A percentile compares a stretch with the other conserved stretches of the same genome.
Evolutionary conservation across 2,888 invertebrate genomes (phyloP).

Genomic region (Diarsia dahlii): DNA sequence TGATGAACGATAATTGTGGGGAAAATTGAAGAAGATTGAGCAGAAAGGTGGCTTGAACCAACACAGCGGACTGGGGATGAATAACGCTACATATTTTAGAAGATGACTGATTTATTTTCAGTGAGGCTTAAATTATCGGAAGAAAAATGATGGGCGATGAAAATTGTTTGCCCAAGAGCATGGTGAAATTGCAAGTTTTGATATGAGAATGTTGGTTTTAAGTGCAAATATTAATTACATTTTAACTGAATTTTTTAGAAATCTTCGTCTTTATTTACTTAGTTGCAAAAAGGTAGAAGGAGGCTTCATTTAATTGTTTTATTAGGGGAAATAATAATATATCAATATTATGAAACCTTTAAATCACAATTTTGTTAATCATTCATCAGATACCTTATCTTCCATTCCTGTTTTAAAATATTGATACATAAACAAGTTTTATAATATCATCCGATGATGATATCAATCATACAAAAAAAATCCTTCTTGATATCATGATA

Average conservation of each 20-base stretch:
- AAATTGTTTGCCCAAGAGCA: not conserved
- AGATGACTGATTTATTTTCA: constrained; percentile 36
- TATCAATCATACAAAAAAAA: no score
- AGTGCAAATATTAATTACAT: no score
- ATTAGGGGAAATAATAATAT: no score
- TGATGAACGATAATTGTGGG: constrained; percentile 49
- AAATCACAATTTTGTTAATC: no score
- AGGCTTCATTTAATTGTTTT: not conserved
- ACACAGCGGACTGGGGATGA: constrained; percentile 21
- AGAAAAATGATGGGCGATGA: constrained; percentile 1
- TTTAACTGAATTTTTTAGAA: no score
- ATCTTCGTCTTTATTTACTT: not conserved
- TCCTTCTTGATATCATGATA: no score
- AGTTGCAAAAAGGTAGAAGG: no score
- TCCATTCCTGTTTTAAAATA: not conserved
- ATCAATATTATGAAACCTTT: no score
- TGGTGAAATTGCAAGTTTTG: not conserved
- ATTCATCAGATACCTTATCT: not conserved
- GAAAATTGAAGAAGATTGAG: constrained; percentile 55
- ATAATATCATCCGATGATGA: no score
- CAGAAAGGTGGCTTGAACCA: constrained; percentile 27
- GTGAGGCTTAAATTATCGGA: not conserved
- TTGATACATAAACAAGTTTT: no score
- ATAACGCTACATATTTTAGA: constrained; percentile 43
- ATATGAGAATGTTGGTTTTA: not conserved